These are phyloP conservation scores for Petroica traversi DNA, from an alignment of 2,113 vertebrate genomes.

Conservation along the genomic window DNA sequence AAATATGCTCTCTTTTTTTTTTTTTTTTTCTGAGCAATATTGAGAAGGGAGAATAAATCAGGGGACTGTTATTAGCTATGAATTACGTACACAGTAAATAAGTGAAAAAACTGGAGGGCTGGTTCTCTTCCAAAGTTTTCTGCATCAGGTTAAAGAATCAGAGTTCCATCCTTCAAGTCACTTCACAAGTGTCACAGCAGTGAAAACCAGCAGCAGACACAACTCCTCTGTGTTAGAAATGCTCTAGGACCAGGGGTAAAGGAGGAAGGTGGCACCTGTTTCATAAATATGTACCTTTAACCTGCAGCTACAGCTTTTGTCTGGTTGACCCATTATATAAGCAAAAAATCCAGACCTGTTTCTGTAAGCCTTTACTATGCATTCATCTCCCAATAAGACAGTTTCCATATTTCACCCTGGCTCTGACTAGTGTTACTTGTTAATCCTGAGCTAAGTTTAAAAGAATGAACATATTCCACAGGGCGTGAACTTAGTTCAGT, in stretches of 20 bases:
- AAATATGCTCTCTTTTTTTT: neutral
- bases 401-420: neutral
- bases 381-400: neutral
- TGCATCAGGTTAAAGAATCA: neutral
- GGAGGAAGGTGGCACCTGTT: neutral
- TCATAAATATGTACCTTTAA: neutral
- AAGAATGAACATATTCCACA: neutral
- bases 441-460: neutral
- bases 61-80: neutral
- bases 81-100: rapidly evolving
- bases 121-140: neutral
- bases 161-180: neutral
- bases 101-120: neutral
- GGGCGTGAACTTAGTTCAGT: neutral
- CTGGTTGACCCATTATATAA: neutral
- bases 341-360: slow-evolving; percentile 1
- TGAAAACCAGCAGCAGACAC: neutral
- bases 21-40: neutral
- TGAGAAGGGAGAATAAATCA: neutral
- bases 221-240: neutral
- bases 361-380: neutral
- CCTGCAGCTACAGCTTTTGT: neutral
- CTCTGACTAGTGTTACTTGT: neutral
- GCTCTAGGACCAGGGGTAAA: neutral
- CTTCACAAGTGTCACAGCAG: neutral